phyloP scores from a whole-genome alignment of 2,113 vertebrate species.

The Pycnonotus jocosus region DNA sequence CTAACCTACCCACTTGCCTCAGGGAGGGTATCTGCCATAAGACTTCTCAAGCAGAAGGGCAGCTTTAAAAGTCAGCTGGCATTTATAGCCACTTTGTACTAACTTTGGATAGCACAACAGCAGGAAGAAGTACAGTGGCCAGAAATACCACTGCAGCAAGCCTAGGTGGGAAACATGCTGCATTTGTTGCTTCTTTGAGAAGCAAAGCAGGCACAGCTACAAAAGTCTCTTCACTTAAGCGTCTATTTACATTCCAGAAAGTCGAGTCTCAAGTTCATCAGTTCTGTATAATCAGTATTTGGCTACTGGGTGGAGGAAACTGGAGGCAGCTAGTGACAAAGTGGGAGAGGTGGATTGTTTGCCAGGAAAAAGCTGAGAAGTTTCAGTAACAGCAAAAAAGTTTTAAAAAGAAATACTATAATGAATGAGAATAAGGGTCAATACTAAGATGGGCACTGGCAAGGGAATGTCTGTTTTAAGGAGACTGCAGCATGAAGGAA shows the following conservation, averaged over 20 bases:
- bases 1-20: not conserved
- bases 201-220: not conserved
- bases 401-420: not conserved
- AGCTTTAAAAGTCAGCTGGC: not conserved
- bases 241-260: not conserved
- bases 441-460: not conserved
- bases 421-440: not conserved
- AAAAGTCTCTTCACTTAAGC: not conserved
- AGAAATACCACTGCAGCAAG: not conserved
- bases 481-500: not conserved
- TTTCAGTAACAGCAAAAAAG: not conserved
- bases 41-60: not conserved
- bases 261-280: not conserved
- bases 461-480: not conserved
- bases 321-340: not conserved
- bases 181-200: not conserved
- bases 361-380: not conserved
- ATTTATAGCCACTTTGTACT: not conserved
- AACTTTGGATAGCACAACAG: not conserved
- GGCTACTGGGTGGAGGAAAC: constrained; percentile 17
- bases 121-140: rapidly evolving
- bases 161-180: not conserved
- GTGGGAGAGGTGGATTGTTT: not conserved
- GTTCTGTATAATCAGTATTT: not conserved
- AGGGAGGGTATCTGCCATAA: not conserved